Percentiles rank a stretch among this genome's conserved stretches.
Evolutionary conservation across 1,140 invertebrate species (phyloP).

Genomic region (Leguminivora glycinivorella): DNA sequence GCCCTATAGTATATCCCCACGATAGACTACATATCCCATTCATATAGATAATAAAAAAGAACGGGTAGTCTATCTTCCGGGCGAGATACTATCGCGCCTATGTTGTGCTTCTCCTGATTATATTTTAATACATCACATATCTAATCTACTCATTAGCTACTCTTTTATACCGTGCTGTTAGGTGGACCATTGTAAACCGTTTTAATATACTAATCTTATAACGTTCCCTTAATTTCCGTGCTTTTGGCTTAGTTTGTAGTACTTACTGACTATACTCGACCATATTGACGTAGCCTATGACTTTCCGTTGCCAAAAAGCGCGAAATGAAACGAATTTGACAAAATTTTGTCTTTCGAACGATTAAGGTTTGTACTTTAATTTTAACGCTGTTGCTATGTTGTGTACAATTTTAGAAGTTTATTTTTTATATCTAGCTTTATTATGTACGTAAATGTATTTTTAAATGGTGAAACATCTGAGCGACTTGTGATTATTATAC

Average conservation of each 20-base stretch:
- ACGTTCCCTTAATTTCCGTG: constrained; percentile 26
- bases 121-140: constrained; percentile 75
- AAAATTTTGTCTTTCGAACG: constrained; percentile 20
- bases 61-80: no score
- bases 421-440: constrained; percentile 65
- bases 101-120: no score
- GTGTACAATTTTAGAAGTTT: constrained; percentile 63
- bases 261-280: background rate
- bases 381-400: constrained; percentile 45
- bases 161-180: constrained; percentile 66
- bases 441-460: constrained; percentile 39
- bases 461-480: constrained; percentile 15
- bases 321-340: constrained; percentile 22
- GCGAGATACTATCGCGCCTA: no score
- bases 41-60: no score
- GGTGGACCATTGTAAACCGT: constrained; percentile 60
- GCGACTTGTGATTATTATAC: constrained; percentile 29
- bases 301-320: constrained; percentile 27
- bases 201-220: constrained; percentile 34
- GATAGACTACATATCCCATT: no score
- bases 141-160: constrained; percentile 66
- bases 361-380: constrained; percentile 42
- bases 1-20: no score
- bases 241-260: constrained; percentile 26
- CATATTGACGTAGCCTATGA: background rate